phyloP scores from a whole-genome alignment of 2,797 vertebrate genomes.

The Vireo griseus region DNA sequence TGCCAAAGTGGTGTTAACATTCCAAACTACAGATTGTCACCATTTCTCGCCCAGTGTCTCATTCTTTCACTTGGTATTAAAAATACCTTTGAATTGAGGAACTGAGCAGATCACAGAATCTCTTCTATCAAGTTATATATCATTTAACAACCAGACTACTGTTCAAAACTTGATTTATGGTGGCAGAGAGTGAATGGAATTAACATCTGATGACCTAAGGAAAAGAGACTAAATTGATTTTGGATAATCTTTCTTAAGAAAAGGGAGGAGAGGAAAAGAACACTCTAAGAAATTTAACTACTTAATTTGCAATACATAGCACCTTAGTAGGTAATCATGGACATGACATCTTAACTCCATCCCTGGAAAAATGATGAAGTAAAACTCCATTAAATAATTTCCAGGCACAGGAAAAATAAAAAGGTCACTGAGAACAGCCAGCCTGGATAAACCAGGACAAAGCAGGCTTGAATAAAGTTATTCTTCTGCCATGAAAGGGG shows the following conservation, averaged over 20 bases:
- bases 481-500: background rate
- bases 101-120: conserved; percentile 23
- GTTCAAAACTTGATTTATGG: conserved; percentile 44
- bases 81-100: conserved; percentile 48
- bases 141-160: conserved; percentile 39
- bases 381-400: background rate
- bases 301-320: background rate
- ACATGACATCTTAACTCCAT: background rate
- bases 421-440: background rate
- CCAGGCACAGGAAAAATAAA: background rate
- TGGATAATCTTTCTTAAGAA: conserved; percentile 1
- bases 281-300: background rate
- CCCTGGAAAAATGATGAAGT: background rate
- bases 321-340: background rate
- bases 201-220: conserved; percentile 38
- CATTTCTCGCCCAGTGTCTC: conserved; percentile 27
- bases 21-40: conserved; percentile 52
- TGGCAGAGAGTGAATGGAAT: conserved; percentile 19
- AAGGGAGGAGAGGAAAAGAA: background rate
- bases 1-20: conserved; percentile 65
- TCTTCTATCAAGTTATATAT: conserved; percentile 38
- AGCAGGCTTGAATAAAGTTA: background rate
- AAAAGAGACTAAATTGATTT: conserved; percentile 32
- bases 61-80: conserved; percentile 41
- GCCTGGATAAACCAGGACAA: background rate